Evolutionary conservation across 2,888 invertebrate genomes (phyloP).

Genomic region (Esperia sulphurella): DNA sequence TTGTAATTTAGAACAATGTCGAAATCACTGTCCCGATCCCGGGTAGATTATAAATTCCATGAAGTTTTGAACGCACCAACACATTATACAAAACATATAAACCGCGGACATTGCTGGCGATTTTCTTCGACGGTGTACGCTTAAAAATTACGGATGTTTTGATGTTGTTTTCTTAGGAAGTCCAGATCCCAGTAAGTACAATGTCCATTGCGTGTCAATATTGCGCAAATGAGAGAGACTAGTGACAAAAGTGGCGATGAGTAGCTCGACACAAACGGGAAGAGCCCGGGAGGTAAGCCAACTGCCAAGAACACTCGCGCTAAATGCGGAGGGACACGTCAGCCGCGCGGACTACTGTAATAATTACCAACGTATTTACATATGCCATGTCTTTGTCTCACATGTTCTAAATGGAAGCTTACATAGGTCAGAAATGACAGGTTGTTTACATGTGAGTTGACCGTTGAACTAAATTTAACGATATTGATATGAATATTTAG

Average conservation of each 20-base stretch:
- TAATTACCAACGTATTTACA: constrained; percentile 36
- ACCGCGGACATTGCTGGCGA: no score
- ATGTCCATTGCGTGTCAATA: background rate
- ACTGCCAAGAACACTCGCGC: constrained; percentile 59
- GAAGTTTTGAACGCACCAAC: no score
- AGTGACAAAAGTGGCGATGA: background rate
- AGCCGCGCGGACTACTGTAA: constrained; percentile 28
- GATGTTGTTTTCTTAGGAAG: no score
- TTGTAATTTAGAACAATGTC: no score
- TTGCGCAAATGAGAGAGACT: background rate
- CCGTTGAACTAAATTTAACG: background rate
- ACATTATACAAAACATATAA: no score
- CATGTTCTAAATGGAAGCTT: constrained; percentile 1
- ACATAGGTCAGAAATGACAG: background rate
- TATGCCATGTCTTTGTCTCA: constrained; percentile 20
- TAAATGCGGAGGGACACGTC: constrained; percentile 65
- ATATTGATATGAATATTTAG: background rate
- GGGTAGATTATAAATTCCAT: no score
- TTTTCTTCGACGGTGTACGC: no score
- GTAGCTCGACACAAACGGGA: constrained; percentile 43
- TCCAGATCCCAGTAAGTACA: background rate
- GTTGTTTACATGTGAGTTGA: background rate
- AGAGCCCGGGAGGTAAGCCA: constrained; percentile 48
- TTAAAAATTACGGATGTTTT: no score
- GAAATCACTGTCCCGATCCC: no score